Conservation (phyloP, 2,113 vertebrate species). For the Tragelaphus strepsiceros region DNA sequence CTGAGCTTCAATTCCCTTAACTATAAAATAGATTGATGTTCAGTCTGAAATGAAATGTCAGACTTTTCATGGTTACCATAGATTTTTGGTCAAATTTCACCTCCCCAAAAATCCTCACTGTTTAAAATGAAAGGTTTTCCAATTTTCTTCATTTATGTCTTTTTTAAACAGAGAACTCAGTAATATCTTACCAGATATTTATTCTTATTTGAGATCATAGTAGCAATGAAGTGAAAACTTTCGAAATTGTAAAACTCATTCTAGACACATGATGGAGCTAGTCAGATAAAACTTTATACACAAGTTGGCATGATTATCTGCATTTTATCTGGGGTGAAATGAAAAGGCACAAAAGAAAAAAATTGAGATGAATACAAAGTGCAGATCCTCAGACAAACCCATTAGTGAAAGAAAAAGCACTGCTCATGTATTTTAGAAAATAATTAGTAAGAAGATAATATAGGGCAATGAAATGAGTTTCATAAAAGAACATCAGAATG, state of each 20-base stretch:
- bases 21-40: background rate
- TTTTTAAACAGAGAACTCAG: background rate
- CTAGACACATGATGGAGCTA: slow-evolving; percentile 60
- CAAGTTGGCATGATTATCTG: background rate
- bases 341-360: background rate
- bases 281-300: slow-evolving; percentile 4
- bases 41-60: background rate
- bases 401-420: background rate
- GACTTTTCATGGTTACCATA: background rate
- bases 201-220: background rate
- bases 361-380: background rate
- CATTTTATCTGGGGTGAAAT: background rate
- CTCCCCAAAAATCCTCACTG: background rate
- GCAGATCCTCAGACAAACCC: background rate
- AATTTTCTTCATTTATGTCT: background rate
- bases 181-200: background rate
- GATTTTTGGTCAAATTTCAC: background rate
- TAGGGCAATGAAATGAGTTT: background rate
- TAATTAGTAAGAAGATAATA: background rate
- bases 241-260: slow-evolving; percentile 40
- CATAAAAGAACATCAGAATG: background rate
- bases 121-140: background rate
- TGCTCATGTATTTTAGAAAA: background rate
- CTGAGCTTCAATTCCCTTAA: background rate
- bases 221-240: background rate